Evolutionary conservation across 2,113 vertebrate species (phyloP).

Genomic region (Parus major): DNA sequence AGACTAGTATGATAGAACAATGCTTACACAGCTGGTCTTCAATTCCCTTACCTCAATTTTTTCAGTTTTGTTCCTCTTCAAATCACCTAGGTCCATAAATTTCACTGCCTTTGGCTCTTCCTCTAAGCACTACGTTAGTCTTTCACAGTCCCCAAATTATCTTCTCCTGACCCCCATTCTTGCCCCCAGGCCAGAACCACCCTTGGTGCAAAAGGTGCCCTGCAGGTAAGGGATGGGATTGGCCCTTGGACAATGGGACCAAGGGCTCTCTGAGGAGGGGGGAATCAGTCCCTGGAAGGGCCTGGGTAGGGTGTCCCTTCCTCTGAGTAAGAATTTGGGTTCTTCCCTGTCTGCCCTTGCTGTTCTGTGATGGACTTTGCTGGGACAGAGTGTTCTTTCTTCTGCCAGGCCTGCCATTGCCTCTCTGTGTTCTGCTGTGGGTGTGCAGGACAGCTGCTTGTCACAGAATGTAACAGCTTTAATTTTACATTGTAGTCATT

Average conservation of each 20-base stretch:
- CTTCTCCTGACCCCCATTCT: not conserved
- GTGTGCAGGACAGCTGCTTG: not conserved
- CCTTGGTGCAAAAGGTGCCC: not conserved
- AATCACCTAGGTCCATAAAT: not conserved
- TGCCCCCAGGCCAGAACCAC: not conserved
- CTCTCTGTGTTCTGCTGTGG: not conserved
- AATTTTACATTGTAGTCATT: not conserved
- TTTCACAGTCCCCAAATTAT: not conserved
- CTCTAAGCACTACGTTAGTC: not conserved
- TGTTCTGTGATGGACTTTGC: not conserved
- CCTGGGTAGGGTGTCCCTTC: not conserved
- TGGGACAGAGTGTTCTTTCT: not conserved
- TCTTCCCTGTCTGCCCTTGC: not conserved
- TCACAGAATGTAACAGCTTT: not conserved
- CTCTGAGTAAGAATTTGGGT: not conserved
- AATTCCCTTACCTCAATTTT: not conserved
- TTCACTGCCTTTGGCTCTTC: not conserved
- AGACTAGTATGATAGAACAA: too few species aligned
- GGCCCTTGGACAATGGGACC: fast-evolving
- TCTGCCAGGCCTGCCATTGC: not conserved
- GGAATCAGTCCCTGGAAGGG: not conserved
- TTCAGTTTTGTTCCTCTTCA: not conserved
- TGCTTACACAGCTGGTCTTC: not conserved
- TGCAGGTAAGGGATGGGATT: not conserved
- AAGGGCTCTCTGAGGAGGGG: not conserved